Base-by-base conservation (phyloP, 1,140 invertebrate species). In the Brachionus asplanchnoidis region DNA sequence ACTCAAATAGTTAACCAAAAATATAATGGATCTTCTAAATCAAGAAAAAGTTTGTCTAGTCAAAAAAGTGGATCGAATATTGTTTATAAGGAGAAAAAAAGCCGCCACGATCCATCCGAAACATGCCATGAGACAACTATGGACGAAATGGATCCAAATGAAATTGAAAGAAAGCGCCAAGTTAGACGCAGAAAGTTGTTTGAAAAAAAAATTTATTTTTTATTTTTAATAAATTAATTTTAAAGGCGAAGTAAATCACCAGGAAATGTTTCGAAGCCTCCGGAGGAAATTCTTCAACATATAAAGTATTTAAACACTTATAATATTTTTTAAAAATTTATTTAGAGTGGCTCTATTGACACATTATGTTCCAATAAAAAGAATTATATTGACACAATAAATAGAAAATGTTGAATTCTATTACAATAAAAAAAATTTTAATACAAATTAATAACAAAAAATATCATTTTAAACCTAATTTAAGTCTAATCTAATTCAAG, bases 211-310 rank as follows among this genome's bases (percentile, higher is more conserved):
- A 7, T 36, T 7, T 36, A 6, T 36, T 36, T 36, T 36, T 36
- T 36, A 0, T 36, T 36, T 28, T 28, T 28, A 28, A 36, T 20
- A 7, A 75, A 75, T 70, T 40, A n/a, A 44, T 36, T 11, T 80
- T 65, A 23, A 82, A 82, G 79, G 44, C 79, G 79, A 26, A 82
- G 79, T 46, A 82, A 82, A 65, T 82, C 79, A 4, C 79, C 79
- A 26, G 79, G 79, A 65, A 46, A 42, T 68, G 65, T 82, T 11
- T 65, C 79, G 1, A 82, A 82, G n/a, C 79, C 79, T 28, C 79
- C 79, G 11, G 79, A 82, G 26, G 79, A 82, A 82, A 82, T 82
- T 36, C 79, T 82, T 44, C 79, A 82, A 14, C 79, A 82, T 20
- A 82, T 82, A n/a, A 82, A 60, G 79, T 82, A 82, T 17, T 73